Conservation (phyloP, 2,888 invertebrate genomes). For the Phortica magna region DNA sequence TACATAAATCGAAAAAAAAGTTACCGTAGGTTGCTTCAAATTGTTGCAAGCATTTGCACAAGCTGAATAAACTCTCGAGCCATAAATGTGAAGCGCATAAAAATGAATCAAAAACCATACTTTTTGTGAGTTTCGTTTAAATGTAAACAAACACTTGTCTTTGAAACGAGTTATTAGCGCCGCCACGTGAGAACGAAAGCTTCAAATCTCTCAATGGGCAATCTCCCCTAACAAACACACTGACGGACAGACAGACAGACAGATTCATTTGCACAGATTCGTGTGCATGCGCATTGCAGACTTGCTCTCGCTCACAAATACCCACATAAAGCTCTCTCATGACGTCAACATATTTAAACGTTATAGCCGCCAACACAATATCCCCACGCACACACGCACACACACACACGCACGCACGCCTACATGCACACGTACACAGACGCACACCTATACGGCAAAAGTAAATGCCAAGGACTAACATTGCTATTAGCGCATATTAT, state of each 20-base stretch:
- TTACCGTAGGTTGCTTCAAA: no score
- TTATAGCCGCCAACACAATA: not conserved
- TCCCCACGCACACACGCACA: not conserved
- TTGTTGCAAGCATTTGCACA: no score
- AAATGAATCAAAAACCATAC: no score
- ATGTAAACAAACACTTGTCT: conserved; percentile 69
- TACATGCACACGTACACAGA: not conserved
- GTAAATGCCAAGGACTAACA: conserved; percentile 33
- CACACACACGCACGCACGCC: not conserved
- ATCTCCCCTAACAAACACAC: not conserved
- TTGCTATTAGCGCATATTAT: conserved; percentile 35
- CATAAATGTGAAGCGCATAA: no score
- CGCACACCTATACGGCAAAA: not conserved
- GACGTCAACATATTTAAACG: conserved; percentile 42
- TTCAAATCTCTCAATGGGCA: conserved; percentile 47
- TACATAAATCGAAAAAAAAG: no score
- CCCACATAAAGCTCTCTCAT: conserved; percentile 14
- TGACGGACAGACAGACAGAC: not conserved
- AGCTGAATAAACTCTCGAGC: no score
- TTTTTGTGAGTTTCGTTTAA: conserved; percentile 34
- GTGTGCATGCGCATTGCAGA: not conserved
- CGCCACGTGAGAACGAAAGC: conserved; percentile 43
- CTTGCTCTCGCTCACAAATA: not conserved
- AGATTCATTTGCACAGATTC: not conserved
- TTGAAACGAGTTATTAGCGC: conserved; percentile 11